Evolutionary conservation across 1,140 invertebrate genomes (phyloP), one percentile per base, ranked within the genome.

Genomic region (Plectrocnemia conspersa): DNA sequence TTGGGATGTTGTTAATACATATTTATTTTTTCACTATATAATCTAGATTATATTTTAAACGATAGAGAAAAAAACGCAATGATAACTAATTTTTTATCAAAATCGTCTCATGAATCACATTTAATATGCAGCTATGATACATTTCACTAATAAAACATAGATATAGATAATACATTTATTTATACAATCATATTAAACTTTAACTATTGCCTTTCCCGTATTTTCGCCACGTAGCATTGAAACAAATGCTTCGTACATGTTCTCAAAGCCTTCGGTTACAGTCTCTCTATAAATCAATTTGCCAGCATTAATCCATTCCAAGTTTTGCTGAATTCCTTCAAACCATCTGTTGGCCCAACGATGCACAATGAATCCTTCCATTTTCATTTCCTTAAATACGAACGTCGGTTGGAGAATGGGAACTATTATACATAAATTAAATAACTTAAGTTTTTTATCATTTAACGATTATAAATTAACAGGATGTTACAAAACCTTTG

Each of bases 201-300:
- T 76, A 6, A 85, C 77, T 47, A 85, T 63, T 32, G 79, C 77
- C 72, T 86, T 86, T 22, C 83, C 84, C 15, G 65, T 72, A 67
- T 83, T 85, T 46, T 75, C 72, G 18, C 84, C 83, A 23, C 66
- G 66, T 21, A 86, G 68, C 64, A 85, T 75, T 16, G 76, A 77
- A 33, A 79, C 68, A 60, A 86, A 85, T 6, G 82, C 83, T 13
- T 79, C 63, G 18, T 75, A 77, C 68, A 82, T 80, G 47, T 80
- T 80, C 29, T 84, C 80, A 61, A 86, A 85, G 2, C 83, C 83
- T 23, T 81, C 66, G 0, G 75, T 78, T 2, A 82, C 59, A 9
- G 80, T 80, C 68, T 86, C 82, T 48, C 65, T 68, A 59, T 78
- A 80, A 61, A 77, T 77, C 2, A 86, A 50, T 66, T 83, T 81